Evolutionary conservation across 92 coral and sea anemone genomes (phyloP), one percentile per base, ranked within the genome.

Genomic region (Pocillopora grandis): DNA sequence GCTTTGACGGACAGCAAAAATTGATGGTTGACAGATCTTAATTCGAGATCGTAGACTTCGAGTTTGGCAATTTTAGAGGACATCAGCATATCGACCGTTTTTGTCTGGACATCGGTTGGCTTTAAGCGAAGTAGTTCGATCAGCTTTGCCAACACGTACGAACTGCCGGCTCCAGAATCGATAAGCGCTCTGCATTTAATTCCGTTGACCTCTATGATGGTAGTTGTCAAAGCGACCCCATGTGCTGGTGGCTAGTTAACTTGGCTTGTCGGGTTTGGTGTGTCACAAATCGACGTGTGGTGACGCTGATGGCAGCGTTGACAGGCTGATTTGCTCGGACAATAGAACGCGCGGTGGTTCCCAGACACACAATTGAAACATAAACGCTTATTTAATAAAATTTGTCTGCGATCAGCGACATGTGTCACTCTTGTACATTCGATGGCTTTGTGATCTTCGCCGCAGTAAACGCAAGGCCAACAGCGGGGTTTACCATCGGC

Each of bases 21-120:
- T 42, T 42, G 8, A 1, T 2, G 52, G 52, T 42, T 42, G 0
- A 42, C 52, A 7, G 8, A 42, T 7, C 8, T 3, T 42, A 42
- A 0, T 42, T 42, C 5, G 8, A 42, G 52, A 73, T 76, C 78
- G 61, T 85, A 85, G 68, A 68, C 71, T 69, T 85, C 83, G 12
- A 85, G 76, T 65, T 27, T 61, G 55, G 76, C 72, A 21, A 84
- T 66, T 33, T 76, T 10, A 3, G 83, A 75, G 35, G 76, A 76
- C 65, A 76, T 84, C 14, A 84, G 61, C 88, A 84, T 84, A 23
- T 84, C 82, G 16, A 84, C 76, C 0, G 68, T 48, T 76, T n/a
- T 84, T 23, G 66, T 76, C 76, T 76, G 66, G 55, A 73, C 20
- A 36, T 83, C 62, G 11, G 14, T 33, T 67, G 75, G 87, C 64